Conservation (phyloP, 1,140 invertebrate species). For the Cardiocondyla obscurior region DNA sequence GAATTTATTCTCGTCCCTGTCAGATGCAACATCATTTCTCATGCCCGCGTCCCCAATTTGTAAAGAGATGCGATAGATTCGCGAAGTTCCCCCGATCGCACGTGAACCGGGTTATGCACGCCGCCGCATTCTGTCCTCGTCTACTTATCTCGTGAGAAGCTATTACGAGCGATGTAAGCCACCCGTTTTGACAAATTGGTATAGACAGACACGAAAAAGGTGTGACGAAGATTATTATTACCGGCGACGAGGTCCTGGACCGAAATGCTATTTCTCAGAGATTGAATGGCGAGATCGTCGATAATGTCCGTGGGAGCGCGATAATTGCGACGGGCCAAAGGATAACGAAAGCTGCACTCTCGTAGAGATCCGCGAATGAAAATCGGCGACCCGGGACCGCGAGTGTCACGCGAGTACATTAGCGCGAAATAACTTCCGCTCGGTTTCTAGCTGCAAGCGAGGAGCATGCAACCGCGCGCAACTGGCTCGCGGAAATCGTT, state of each 20-base stretch:
- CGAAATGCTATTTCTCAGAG: constrained; percentile 8
- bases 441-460: background rate
- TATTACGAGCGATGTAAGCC: background rate
- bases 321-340: constrained; percentile 2
- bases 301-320: constrained; percentile 9
- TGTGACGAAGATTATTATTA: constrained; percentile 31
- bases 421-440: background rate
- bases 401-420: background rate
- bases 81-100: background rate
- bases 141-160: constrained; percentile 16
- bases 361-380: background rate
- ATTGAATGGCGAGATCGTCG: background rate
- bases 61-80: background rate
- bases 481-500: constrained; percentile 34
- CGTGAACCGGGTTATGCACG: background rate
- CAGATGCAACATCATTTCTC: constrained; percentile 1
- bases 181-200: constrained; percentile 19
- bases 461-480: background rate
- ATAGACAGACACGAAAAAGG: background rate
- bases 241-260: background rate
- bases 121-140: background rate
- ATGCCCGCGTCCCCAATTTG: constrained; percentile 5
- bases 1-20: constrained; percentile 52
- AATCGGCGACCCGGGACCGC: background rate
- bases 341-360: constrained; percentile 16